phyloP scores from a whole-genome alignment of 2,797 vertebrate species.

The Adrianichthys oophorus region DNA sequence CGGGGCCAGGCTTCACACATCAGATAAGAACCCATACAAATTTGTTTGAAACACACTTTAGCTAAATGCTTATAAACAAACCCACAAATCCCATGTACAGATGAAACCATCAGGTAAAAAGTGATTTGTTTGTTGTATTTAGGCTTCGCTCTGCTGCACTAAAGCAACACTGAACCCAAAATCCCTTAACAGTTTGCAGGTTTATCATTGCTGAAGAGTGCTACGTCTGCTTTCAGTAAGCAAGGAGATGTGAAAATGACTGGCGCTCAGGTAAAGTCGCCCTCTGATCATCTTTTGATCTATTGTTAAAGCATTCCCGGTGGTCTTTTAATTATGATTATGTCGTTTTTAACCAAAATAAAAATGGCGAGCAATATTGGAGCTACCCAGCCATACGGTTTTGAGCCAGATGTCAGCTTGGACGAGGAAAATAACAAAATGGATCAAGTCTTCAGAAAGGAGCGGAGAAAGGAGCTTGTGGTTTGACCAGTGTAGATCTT shows the following conservation, averaged over 20 bases:
- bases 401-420: too few species aligned
- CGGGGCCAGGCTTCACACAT: constrained; percentile 43
- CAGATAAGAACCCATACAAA: constrained; percentile 59
- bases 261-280: too few species aligned
- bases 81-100: constrained; percentile 47
- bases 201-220: constrained; percentile 34
- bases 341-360: too few species aligned
- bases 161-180: constrained; percentile 73
- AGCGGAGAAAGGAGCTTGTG: too few species aligned
- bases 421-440: too few species aligned
- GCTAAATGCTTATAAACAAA: constrained; percentile 33
- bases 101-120: constrained; percentile 58
- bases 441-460: too few species aligned
- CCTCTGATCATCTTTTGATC: too few species aligned
- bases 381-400: too few species aligned
- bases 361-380: too few species aligned
- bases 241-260: neutral
- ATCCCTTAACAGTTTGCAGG: constrained; percentile 41
- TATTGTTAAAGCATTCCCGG: too few species aligned
- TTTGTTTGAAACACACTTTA: constrained; percentile 54
- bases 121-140: constrained; percentile 70
- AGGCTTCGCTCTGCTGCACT: constrained; percentile 61
- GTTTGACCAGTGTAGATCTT: too few species aligned
- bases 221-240: constrained; percentile 12
- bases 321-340: too few species aligned